Conservation (phyloP, 1,140 invertebrate genomes). For the Pogonomyrmex californicus region DNA sequence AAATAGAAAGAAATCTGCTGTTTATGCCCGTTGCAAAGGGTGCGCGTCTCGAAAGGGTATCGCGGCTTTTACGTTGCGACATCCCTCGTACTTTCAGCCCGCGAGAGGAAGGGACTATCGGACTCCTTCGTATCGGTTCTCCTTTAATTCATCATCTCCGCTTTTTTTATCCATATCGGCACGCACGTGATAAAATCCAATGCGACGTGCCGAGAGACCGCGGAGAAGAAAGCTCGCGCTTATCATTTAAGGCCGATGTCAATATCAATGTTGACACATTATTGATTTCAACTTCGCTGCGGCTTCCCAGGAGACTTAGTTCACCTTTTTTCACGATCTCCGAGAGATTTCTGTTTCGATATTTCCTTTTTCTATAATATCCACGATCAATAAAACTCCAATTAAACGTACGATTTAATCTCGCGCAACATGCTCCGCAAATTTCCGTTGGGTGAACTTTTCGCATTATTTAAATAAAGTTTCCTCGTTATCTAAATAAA, state of each 20-base stretch:
- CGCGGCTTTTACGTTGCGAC: background rate
- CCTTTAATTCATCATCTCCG: background rate
- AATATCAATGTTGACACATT: slow-evolving; percentile 57
- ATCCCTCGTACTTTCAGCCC: background rate
- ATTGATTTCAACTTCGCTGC: slow-evolving; percentile 43
- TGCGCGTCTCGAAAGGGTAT: background rate
- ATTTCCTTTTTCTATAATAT: background rate
- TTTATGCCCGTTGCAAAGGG: background rate
- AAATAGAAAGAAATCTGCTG: slow-evolving; percentile 51
- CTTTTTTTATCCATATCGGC: background rate
- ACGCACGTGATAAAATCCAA: slow-evolving; percentile 9
- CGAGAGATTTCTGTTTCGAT: slow-evolving; percentile 23
- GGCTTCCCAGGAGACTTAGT: slow-evolving; percentile 7
- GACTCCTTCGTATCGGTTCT: background rate
- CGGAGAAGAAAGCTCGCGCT: background rate
- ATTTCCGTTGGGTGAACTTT: background rate
- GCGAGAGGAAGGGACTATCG: background rate
- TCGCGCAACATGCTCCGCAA: background rate
- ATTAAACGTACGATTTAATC: slow-evolving; percentile 30
- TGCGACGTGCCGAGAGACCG: too few species aligned
- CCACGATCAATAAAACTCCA: slow-evolving; percentile 37
- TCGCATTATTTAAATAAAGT: background rate
- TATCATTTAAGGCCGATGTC: slow-evolving; percentile 24
- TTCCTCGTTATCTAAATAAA: background rate
- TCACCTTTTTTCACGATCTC: slow-evolving; percentile 24